Base-by-base conservation (phyloP, 2,888 invertebrate species). In the Ecliptopera silaceata region DNA sequence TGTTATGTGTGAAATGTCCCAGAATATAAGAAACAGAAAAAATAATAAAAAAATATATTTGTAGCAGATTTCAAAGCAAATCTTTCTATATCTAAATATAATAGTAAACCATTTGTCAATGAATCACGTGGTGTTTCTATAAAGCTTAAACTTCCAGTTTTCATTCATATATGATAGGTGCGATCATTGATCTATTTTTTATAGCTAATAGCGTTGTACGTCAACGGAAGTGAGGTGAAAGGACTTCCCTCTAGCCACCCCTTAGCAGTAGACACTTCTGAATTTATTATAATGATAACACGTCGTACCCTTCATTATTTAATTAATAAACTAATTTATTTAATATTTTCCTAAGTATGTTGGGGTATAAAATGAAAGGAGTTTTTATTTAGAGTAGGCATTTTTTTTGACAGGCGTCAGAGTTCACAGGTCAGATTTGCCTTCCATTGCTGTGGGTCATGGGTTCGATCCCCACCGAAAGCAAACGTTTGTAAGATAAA, bases 161-260 rank as follows among this genome's bases (percentile, higher is more conserved):
- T 47, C 39, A 51, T 53, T 63, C 42, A 59, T 45, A 15, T 38
- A 31, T 15, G 17, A 18, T 32, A 38, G 48, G 49, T 45, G 51
- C 66, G 70, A 71, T 67, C 75, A 74, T 73, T 72, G 74, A 69
- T 73, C 73, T 70, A 64, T 55, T 18, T n/a, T 29, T 31, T 17
- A 29, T 22, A 22, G 46, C 36, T 51, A 63, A 15, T 45, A 20
- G 34, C 22, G 44, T 26, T 42, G 47, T 63, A 75, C 77, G 82
- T 79, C 74, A 74, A 59, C 80, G 86, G 85, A 86, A 84, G 79
- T 65, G 73, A 72, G 70, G 43, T 55, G 55, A 50, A 63, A 66
- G 82, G 85, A 85, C 86, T 88, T 88, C 88, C 80, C 81, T 83
- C 85, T 83, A 59, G 68, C 64, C 34, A 56, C 59, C 64, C 59